Percentiles rank a stretch among this genome's conserved stretches.
phyloP scores from a whole-genome alignment of 2,888 invertebrate genomes.

The Sussaba pulchella region DNA sequence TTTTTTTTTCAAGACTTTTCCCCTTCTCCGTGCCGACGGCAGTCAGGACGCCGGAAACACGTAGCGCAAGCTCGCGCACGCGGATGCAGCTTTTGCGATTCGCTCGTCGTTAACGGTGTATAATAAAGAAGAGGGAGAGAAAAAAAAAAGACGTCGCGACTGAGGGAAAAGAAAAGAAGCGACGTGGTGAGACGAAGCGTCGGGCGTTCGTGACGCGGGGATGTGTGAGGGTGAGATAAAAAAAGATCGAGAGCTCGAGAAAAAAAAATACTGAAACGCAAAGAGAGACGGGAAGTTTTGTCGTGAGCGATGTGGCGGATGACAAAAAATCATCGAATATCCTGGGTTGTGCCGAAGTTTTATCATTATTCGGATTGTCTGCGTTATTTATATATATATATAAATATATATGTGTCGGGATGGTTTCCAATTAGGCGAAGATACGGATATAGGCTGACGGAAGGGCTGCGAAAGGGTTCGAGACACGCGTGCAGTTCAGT shows the following conservation, averaged over 20 bases:
- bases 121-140: slow-evolving; percentile 44
- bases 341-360: slow-evolving; percentile 58
- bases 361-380: slow-evolving; percentile 58
- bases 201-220: background rate
- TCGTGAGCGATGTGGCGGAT: background rate
- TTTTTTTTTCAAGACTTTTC: slow-evolving; percentile 52
- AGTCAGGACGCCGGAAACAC: slow-evolving; percentile 60
- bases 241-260: slow-evolving; percentile 17
- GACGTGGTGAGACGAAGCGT: slow-evolving; percentile 3
- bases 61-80: slow-evolving; percentile 42
- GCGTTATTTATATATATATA: no score
- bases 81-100: slow-evolving; percentile 62
- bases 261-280: slow-evolving; percentile 43
- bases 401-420: background rate
- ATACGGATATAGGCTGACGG: no score
- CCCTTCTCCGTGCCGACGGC: slow-evolving; percentile 12
- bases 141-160: slow-evolving; percentile 24
- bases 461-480: background rate
- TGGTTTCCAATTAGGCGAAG: slow-evolving; percentile 68
- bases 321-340: slow-evolving; percentile 47
- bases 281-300: slow-evolving; percentile 10
- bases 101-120: slow-evolving; percentile 63
- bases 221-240: background rate
- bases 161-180: slow-evolving; percentile 24
- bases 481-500: slow-evolving; percentile 5